phyloP scores from a whole-genome alignment of 2,113 vertebrate genomes.

The Mirza zaza region DNA sequence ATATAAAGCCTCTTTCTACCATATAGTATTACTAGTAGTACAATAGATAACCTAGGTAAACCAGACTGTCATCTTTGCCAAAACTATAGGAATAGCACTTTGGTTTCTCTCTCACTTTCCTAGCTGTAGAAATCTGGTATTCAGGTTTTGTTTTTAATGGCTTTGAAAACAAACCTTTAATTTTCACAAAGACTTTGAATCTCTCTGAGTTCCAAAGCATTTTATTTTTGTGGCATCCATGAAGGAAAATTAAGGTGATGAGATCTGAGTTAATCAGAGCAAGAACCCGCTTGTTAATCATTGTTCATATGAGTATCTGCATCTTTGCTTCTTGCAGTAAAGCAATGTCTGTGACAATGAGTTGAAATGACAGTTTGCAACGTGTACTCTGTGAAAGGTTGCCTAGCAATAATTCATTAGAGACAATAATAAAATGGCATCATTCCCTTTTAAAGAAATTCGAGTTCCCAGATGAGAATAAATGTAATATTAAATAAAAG shows the following conservation, averaged over 20 bases:
- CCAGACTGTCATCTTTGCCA: not conserved
- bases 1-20: not conserved
- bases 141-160: not conserved
- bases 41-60: not conserved
- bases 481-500: not conserved
- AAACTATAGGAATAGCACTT: not conserved
- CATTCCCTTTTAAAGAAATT: constrained; percentile 9
- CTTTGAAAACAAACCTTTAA: not conserved
- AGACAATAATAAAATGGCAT: constrained; percentile 25
- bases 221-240: constrained; percentile 1
- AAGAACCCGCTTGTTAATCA: not conserved
- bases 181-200: not conserved
- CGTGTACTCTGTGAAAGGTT: not conserved
- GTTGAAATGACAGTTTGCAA: constrained; percentile 16
- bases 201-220: not conserved
- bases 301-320: not conserved
- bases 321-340: constrained; percentile 1
- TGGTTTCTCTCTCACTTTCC: not conserved
- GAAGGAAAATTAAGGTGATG: not conserved
- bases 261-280: constrained; percentile 4
- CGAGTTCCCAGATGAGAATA: not conserved
- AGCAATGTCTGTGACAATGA: not conserved
- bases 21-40: not conserved
- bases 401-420: constrained; percentile 12
- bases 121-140: not conserved